Conservation (phyloP, 2,113 vertebrate genomes). For the Entosphenus tridentatus region DNA sequence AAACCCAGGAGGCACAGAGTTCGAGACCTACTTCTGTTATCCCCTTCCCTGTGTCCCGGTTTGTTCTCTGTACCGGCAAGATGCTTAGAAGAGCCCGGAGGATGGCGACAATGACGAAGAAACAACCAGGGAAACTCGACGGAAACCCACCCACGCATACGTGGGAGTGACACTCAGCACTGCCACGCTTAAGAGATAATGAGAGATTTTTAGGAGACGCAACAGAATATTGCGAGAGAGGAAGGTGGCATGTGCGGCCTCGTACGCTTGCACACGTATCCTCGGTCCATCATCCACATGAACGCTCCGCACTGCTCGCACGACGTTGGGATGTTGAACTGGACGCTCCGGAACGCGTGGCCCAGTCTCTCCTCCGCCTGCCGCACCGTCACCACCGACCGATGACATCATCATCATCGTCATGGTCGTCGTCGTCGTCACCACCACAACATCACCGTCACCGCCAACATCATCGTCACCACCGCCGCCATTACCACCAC, state of each 20-base stretch:
- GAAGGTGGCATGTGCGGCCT: neutral
- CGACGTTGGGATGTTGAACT: conserved; percentile 5
- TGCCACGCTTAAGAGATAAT: neutral
- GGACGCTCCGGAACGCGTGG: neutral
- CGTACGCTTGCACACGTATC: conserved; percentile 5
- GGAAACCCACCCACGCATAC: neutral
- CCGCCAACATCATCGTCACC: no score
- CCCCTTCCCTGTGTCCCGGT: no score
- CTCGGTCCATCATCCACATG: conserved; percentile 6
- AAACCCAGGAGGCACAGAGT: no score
- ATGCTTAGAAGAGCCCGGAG: neutral
- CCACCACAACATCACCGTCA: no score
- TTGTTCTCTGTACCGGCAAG: neutral
- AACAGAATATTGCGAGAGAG: neutral
- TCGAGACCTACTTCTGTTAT: no score
- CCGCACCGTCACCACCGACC: neutral
- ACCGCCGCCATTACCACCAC: no score
- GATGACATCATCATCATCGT: neutral
- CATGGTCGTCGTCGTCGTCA: neutral
- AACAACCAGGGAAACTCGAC: neutral
- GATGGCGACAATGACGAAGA: neutral
- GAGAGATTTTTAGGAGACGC: neutral
- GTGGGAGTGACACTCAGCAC: neutral
- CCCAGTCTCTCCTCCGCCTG: neutral
- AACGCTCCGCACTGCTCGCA: conserved; percentile 1